Evolutionary conservation across 1,140 invertebrate species (phyloP), one percentile per base, ranked within the genome.

Genomic region (Hyles vespertilio): DNA sequence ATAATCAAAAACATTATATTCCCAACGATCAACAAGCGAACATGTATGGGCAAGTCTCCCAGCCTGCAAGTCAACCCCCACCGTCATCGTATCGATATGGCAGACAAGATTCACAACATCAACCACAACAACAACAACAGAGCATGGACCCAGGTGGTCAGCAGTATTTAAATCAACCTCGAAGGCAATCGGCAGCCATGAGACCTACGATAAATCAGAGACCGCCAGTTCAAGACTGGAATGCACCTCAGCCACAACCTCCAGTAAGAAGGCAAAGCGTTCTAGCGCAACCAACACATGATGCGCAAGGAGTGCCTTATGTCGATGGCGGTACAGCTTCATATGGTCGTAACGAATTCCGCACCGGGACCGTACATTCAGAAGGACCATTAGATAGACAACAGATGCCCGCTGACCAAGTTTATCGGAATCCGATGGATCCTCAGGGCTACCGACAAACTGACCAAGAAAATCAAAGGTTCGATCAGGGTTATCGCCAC

Each of bases 321-420:
- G 63, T 76, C 0, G 83, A 88, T 44, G 63, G 71, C 9, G 67
- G 72, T 33, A 58, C 74, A 44, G 65, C 72, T 40, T 61, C 69
- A 0, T 85, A 85, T 58, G 72, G 78, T 10, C 73, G 79, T 60
- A 82, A 75, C 50, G 83, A 84, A 50, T 65, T 81, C 47, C 74
- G 81, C 32, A 79, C 75, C 32, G 82, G 81, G 45, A 80, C 78
- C 10, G 69, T 85, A 58, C 73, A 84, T 71, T 81, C 82, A 45
- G 83, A 88, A 61, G 71, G 73, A 5, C 61, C 67, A 51, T 59
- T 65, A 3, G 74, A 43, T 32, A 70, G 71, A 57, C 77, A 79
- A 67, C 36, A 57, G 12, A 67, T 65, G 50, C 43, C 61, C 40
- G 47, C 59, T 22, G 80, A 83, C 32, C 65, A 79, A 69, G 55